Evolutionary conservation across 64 coral and sea anemone species (phyloP), one percentile per base, ranked within the genome.

Genomic region (Orbicella faveolata): DNA sequence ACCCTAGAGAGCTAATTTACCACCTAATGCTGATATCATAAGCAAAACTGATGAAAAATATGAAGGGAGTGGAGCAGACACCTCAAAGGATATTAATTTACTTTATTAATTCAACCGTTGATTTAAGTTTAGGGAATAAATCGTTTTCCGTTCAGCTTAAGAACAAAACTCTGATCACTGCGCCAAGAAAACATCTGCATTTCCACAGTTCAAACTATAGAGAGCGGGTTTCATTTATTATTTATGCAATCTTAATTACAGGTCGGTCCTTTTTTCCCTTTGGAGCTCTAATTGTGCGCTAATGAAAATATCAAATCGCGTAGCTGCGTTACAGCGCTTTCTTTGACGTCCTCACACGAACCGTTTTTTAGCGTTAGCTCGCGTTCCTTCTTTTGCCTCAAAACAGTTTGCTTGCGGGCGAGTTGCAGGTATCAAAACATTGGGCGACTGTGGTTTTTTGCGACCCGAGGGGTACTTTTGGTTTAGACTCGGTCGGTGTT

Each of bases 221-320:
- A 70, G 82, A 48, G 36, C 82, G 51, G 82, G 82, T 85, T 65
- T 16, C 25, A 73, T 85, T 26, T 72, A 85, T 72, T 44, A 85
- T 85, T 85, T 41, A 85, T 67, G 41, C 34, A 70, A 85, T 85
- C 82, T 85, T 72, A 85, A 85, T 85, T 73, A 65, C 82, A 85
- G 82, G 73, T 85, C 67, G 21, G 70, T 73, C 63, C 65, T 19
- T 52, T 85, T 85, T 85, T 85, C 68, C 82, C 37, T 72, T 72
- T 26, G 23, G 65, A 39, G n/a, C 39, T 20, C 67, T 51, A 85
- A 59, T 59, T 59, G 10, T 10, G 0, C 82, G 19, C 25, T 39
- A 72, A 73, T 73, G 41, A 52, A 85, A 53, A 72, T 37, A 85
- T 85, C 68, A 52, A 85, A 85, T 73, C 51, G 44, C 64, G 4